Conservation (phyloP, 2,888 invertebrate species). For the Agapostemon virescens region DNA sequence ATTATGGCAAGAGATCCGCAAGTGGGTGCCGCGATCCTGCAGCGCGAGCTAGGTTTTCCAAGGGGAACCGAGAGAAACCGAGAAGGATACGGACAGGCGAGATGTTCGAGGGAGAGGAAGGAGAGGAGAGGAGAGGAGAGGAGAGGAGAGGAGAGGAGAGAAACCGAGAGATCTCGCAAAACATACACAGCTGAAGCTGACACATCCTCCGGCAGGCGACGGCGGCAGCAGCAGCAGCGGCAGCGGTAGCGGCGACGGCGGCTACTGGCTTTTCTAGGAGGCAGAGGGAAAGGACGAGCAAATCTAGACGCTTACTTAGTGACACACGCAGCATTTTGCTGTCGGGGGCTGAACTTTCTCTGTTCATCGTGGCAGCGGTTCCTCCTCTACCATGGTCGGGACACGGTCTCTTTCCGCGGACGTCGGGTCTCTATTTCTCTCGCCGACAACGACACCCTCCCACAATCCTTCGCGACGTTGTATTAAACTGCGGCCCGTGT, state of each 20-base stretch:
- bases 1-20: conserved; percentile 55
- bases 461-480: conserved; percentile 56
- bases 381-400: too few relatives aligned
- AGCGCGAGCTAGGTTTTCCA: conserved; percentile 20
- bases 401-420: conserved; percentile 41
- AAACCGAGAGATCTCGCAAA: conserved; percentile 67
- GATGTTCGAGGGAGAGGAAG: neutral
- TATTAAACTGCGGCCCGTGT: conserved; percentile 67
- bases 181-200: conserved; percentile 75
- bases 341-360: conserved; percentile 59
- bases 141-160: conserved; percentile 56
- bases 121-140: conserved; percentile 30
- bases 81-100: conserved; percentile 13
- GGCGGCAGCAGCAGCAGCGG: conserved; percentile 27
- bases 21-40: conserved; percentile 46
- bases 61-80: conserved; percentile 40
- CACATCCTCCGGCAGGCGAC: conserved; percentile 70
- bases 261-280: conserved; percentile 63
- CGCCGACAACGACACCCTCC: conserved; percentile 21
- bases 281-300: conserved; percentile 63
- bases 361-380: conserved; percentile 36
- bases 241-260: conserved; percentile 32
- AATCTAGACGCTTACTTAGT: conserved; percentile 74
- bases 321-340: conserved; percentile 71
- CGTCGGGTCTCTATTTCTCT: conserved; percentile 47